A percentile compares a stretch with the other conserved stretches of the same genome.
Evolutionary conservation across 2,113 vertebrate genomes (phyloP).

Genomic region (Microtus ochrogaster): DNA sequence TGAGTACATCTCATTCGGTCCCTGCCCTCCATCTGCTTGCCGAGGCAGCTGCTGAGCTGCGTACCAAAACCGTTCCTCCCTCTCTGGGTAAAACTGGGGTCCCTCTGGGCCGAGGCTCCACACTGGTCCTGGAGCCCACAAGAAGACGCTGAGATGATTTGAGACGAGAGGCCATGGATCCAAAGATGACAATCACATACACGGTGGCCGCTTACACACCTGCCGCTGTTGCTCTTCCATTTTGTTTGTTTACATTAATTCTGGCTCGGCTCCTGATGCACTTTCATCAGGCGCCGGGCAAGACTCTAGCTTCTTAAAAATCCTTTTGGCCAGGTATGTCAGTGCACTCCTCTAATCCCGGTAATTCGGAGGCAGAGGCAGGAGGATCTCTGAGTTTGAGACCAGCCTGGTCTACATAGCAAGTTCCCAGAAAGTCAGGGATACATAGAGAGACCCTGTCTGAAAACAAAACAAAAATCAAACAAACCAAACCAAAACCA

Average conservation of each 20-base stretch:
- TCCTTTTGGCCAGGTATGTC: not conserved
- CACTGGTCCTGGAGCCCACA: conserved; percentile 83
- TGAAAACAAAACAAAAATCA: not conserved
- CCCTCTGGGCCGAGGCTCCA: conserved; percentile 82
- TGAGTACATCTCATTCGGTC: conserved; percentile 58
- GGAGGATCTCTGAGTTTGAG: not conserved
- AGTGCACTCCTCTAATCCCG: not conserved
- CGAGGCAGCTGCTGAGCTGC: conserved; percentile 77
- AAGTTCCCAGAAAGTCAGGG: not conserved
- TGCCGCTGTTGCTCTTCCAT: fast-evolving
- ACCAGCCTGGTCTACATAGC: not conserved
- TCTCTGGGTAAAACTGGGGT: conserved; percentile 79
- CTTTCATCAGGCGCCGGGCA: not conserved
- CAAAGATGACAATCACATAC: fast-evolving
- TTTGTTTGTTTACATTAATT: not conserved
- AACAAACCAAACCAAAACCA: not conserved
- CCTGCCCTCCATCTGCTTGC: conserved; percentile 73
- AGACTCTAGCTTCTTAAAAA: not conserved
- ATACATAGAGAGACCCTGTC: not conserved
- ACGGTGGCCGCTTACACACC: not conserved
- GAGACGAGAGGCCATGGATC: fast-evolving
- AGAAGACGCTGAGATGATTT: not conserved
- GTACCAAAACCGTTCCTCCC: conserved; percentile 77
- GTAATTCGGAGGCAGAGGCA: not conserved
- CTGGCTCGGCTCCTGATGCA: not conserved